These are phyloP conservation scores for Erebia aethiops DNA, from an alignment of 2,888 invertebrate species.

Conservation along the genomic window DNA sequence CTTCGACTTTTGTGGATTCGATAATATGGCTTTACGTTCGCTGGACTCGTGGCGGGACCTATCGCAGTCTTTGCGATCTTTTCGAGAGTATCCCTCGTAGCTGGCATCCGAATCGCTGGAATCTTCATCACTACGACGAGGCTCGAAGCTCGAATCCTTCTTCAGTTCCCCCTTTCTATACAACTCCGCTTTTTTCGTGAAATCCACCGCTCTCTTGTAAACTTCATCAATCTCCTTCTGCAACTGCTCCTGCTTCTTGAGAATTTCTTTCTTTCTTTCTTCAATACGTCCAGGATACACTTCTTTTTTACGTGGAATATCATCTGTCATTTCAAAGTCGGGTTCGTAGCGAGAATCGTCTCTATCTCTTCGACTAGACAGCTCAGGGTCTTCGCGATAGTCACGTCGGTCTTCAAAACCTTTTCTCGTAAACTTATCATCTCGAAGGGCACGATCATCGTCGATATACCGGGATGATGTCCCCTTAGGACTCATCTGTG, in stretches of 20 bases:
- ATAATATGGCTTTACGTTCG: slow-evolving; percentile 17
- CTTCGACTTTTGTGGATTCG: slow-evolving; percentile 45
- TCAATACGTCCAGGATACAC: slow-evolving; percentile 35
- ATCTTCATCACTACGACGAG: slow-evolving; percentile 42
- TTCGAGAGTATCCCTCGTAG: slow-evolving; percentile 15
- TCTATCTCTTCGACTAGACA: slow-evolving; percentile 47
- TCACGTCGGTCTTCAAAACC: slow-evolving; percentile 34
- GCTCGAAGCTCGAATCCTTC: slow-evolving; percentile 46
- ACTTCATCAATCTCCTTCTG: slow-evolving; percentile 69
- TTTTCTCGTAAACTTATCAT: slow-evolving; percentile 32
- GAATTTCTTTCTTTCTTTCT: slow-evolving; percentile 39
- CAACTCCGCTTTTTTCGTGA: slow-evolving; percentile 64
- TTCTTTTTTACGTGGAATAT: slow-evolving; percentile 34
- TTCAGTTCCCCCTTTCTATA: slow-evolving; percentile 49
- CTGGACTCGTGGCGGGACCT: slow-evolving; percentile 21
- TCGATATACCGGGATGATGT: slow-evolving; percentile 31
- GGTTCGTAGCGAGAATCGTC: slow-evolving; percentile 35
- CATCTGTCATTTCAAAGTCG: slow-evolving; percentile 27
- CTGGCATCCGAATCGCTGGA: neutral
- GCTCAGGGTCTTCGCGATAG: slow-evolving; percentile 41
- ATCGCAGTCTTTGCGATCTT: slow-evolving; percentile 20
- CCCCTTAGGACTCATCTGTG: slow-evolving; percentile 32
- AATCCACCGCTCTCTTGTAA: slow-evolving; percentile 63
- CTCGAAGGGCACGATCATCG: slow-evolving; percentile 31
- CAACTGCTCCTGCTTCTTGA: slow-evolving; percentile 44